Conservation (phyloP, 1,140 invertebrate genomes). For the Drosophila cardini region DNA sequence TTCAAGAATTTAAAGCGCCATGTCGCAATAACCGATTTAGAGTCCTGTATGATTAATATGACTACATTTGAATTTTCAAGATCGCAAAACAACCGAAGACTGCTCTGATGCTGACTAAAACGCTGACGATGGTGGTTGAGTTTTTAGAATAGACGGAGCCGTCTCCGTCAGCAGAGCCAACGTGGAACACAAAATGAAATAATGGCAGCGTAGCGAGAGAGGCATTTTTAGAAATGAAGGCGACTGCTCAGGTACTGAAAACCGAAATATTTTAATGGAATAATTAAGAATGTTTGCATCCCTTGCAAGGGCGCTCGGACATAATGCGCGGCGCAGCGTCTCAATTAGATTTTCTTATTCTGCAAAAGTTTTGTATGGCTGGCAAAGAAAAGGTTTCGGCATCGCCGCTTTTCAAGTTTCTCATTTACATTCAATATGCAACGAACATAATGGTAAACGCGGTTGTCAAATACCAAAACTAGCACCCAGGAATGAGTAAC, state of each 20-base stretch:
- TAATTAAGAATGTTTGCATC: conserved; percentile 76
- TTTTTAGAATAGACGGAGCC: conserved; percentile 43
- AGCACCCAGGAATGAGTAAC: conserved; percentile 33
- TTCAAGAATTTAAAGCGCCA: background rate
- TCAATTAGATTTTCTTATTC: conserved; percentile 74
- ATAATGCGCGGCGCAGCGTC: conserved; percentile 30
- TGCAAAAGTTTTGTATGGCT: conserved; percentile 53
- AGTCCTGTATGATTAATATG: background rate
- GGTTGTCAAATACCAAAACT: conserved; percentile 50
- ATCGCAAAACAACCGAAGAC: background rate
- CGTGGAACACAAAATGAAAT: background rate
- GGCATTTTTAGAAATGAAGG: conserved; percentile 47
- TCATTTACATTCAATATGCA: conserved; percentile 61
- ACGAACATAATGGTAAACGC: conserved; percentile 49
- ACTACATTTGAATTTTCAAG: conserved; percentile 19
- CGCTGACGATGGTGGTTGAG: conserved; percentile 46
- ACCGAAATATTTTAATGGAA: conserved; percentile 75
- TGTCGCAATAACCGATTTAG: background rate
- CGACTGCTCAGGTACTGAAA: conserved; percentile 49
- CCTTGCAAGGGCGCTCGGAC: conserved; percentile 19
- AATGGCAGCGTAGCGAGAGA: conserved; percentile 1
- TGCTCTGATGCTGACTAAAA: background rate
- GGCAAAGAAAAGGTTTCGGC: conserved; percentile 17
- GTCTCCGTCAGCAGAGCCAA: background rate
- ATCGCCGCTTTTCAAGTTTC: conserved; percentile 16